phyloP scores from a whole-genome alignment of 2,113 vertebrate species.

The Bubo bubo region DNA sequence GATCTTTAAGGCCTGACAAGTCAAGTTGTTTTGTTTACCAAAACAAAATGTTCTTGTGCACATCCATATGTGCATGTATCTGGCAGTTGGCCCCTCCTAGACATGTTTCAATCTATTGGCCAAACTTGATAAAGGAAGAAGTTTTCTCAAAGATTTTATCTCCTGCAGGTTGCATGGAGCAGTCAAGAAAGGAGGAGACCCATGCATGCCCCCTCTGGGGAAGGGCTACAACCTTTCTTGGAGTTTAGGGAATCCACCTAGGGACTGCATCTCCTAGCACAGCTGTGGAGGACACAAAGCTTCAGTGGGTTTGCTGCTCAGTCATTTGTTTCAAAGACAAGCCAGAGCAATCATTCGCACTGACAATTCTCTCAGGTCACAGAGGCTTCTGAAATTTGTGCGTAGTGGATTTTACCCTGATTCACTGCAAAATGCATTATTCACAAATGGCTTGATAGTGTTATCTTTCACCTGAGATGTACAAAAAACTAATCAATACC shows the following conservation, averaged over 20 bases:
- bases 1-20: neutral
- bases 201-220: neutral
- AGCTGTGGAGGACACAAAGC: neutral
- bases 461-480: neutral
- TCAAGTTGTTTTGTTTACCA: neutral
- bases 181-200: neutral
- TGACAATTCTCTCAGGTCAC: neutral
- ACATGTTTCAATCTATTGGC: neutral
- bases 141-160: neutral
- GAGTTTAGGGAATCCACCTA: neutral
- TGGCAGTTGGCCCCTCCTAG: neutral
- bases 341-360: neutral
- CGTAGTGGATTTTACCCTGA: neutral
- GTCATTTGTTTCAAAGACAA: neutral
- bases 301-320: neutral
- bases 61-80: neutral
- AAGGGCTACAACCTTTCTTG: neutral
- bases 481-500: neutral
- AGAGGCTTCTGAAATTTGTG: neutral
- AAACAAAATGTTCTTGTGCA: neutral
- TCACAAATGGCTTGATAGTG: accelerated
- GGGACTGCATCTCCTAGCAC: neutral
- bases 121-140: neutral
- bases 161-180: neutral
- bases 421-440: neutral